Evolutionary conservation across 2,888 invertebrate genomes (phyloP).

Genomic region (Caradrina clavipalpis): DNA sequence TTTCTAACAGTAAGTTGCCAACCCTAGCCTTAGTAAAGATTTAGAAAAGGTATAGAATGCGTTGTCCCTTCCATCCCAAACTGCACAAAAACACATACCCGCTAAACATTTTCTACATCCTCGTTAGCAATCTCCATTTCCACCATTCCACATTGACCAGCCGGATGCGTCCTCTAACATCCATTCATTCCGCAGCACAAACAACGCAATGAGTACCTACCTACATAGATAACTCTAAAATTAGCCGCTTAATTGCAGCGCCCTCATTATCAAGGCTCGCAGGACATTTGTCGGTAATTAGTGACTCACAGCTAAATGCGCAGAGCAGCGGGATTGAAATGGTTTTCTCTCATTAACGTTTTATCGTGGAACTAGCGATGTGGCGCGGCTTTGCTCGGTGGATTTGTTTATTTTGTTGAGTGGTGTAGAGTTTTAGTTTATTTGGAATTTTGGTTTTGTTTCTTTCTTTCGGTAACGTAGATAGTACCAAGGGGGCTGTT

Average conservation of each 20-base stretch:
- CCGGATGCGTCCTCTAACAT: conserved; percentile 32
- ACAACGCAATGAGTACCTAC: neutral
- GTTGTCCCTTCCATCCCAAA: neutral
- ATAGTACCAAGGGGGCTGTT: no score
- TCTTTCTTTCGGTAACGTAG: no score
- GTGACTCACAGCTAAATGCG: conserved; percentile 44
- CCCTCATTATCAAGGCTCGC: conserved; percentile 60
- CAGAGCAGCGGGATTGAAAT: conserved; percentile 27
- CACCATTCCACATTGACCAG: conserved; percentile 6
- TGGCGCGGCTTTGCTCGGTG: neutral
- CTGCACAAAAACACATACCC: neutral
- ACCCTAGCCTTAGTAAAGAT: no score
- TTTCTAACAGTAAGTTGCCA: no score
- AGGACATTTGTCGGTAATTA: conserved; percentile 58
- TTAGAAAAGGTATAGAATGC: no score
- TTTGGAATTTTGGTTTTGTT: no score
- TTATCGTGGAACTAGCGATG: conserved; percentile 2
- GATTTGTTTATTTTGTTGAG: neutral
- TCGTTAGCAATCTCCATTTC: conserved; percentile 13
- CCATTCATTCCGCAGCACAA: neutral
- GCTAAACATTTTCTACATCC: neutral
- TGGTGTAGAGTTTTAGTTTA: neutral
- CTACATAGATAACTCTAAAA: conserved; percentile 56
- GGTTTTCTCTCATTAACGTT: conserved; percentile 57
- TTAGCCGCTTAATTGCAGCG: conserved; percentile 54